phyloP scores from a whole-genome alignment of 1,140 invertebrate genomes.

The Paracyclopina nana region DNA sequence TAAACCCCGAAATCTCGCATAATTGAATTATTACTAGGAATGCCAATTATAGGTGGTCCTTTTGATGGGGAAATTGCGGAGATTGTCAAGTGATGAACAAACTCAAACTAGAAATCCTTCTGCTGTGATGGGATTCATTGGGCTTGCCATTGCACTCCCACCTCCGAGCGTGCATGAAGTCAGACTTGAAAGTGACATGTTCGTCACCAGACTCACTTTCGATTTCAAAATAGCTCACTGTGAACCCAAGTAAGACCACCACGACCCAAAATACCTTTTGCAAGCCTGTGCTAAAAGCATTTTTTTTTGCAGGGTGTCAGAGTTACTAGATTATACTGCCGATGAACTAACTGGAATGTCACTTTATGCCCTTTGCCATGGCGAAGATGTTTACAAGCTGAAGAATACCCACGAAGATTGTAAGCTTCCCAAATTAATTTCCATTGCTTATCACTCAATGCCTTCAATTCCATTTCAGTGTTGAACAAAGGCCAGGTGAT shows the following conservation, averaged over 20 bases:
- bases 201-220: constrained; percentile 83
- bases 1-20: constrained; percentile 41
- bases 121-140: constrained; percentile 82
- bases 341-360: constrained; percentile 85
- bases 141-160: constrained; percentile 76
- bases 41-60: constrained; percentile 54
- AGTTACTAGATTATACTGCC: constrained; percentile 71
- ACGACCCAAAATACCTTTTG: too few relatives aligned
- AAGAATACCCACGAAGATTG: constrained; percentile 53
- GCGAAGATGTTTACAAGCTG: constrained; percentile 77
- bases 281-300: constrained; percentile 10
- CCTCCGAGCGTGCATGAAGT: constrained; percentile 92
- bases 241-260: constrained; percentile 59
- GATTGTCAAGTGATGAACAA: constrained; percentile 33
- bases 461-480: constrained; percentile 40
- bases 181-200: constrained; percentile 82
- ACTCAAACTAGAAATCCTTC: constrained; percentile 40
- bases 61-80: constrained; percentile 64
- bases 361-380: constrained; percentile 80
- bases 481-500: constrained; percentile 89
- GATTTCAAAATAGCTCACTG: constrained; percentile 91
- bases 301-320: constrained; percentile 49
- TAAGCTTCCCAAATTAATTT: constrained; percentile 16
- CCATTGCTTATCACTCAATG: constrained; percentile 3
- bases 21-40: neutral